A percentile compares a stretch with the other conserved stretches of the same genome.
Evolutionary conservation across 2,797 vertebrate genomes (phyloP).

Genomic region (Xenentodon cancila): DNA sequence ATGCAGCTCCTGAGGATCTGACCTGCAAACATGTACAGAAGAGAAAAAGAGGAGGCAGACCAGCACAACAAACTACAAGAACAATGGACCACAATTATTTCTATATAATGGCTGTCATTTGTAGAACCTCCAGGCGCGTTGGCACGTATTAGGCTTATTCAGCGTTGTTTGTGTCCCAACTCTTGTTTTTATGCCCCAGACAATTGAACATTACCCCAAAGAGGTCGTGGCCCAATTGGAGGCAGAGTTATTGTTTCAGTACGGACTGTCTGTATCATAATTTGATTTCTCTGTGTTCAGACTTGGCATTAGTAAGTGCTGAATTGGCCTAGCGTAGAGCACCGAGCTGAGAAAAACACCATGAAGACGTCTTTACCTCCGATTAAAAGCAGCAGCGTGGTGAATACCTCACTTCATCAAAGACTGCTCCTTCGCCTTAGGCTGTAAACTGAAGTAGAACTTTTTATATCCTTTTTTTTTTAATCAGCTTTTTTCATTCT

Average conservation of each 20-base stretch:
- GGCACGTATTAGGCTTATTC: slow-evolving; percentile 28
- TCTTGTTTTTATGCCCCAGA: slow-evolving; percentile 38
- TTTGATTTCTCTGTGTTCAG: slow-evolving; percentile 47
- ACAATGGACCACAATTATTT: too few relatives aligned
- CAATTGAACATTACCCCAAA: slow-evolving; percentile 22
- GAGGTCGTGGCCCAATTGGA: slow-evolving; percentile 14
- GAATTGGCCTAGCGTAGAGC: slow-evolving; percentile 65
- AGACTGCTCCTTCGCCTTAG: slow-evolving; percentile 40
- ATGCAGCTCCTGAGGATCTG: too few relatives aligned
- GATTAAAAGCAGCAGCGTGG: slow-evolving; percentile 37
- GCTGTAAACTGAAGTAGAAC: slow-evolving; percentile 20
- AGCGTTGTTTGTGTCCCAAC: slow-evolving; percentile 14
- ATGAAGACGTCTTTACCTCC: slow-evolving; percentile 56
- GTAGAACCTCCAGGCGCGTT: slow-evolving; percentile 25
- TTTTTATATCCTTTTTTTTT: slow-evolving; percentile 45
- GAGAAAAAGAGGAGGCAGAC: too few relatives aligned
- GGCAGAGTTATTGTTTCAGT: slow-evolving; percentile 51
- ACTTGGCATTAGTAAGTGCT: slow-evolving; percentile 46
- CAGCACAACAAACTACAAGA: too few relatives aligned
- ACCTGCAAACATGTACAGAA: too few relatives aligned
- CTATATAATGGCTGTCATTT: slow-evolving; percentile 31
- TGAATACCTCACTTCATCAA: slow-evolving; percentile 30
- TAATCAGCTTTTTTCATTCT: slow-evolving; percentile 37
- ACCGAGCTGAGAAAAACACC: slow-evolving; percentile 49
- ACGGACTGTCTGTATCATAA: slow-evolving; percentile 35